These are phyloP conservation scores for Thermophis baileyi DNA, from an alignment of 2,113 vertebrate species.

Conservation along the genomic window DNA sequence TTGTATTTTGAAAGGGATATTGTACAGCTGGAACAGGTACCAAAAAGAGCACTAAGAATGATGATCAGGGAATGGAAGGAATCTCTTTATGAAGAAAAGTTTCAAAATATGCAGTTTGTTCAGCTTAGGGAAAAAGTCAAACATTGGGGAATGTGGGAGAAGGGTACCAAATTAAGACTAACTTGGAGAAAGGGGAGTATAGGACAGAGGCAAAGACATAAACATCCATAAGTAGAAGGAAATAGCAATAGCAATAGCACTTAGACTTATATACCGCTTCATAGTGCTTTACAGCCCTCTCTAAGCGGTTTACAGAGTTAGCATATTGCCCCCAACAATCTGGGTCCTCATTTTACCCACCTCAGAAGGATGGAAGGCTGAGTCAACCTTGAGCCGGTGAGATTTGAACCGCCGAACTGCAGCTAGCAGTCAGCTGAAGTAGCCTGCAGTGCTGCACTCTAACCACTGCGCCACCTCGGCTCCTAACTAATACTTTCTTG, in stretches of 20 bases:
- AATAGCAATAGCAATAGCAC: too few relatives aligned
- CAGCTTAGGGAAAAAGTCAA: background rate
- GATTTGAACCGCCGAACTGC: too few relatives aligned
- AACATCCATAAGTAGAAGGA: background rate
- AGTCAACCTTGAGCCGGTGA: too few relatives aligned
- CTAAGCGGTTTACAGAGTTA: too few relatives aligned
- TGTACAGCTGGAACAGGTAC: background rate
- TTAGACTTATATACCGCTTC: too few relatives aligned
- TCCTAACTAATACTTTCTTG: background rate
- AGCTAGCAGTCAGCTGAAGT: too few relatives aligned
- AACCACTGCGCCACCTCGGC: too few relatives aligned
- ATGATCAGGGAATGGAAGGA: background rate
- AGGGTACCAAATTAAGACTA: background rate
- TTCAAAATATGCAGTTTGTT: background rate
- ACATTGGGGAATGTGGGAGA: background rate
- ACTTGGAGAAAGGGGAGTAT: background rate
- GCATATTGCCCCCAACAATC: too few relatives aligned
- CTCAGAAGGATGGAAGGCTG: too few relatives aligned
- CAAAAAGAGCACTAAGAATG: background rate
- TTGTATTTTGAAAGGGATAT: background rate
- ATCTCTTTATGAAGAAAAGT: background rate
- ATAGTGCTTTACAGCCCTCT: too few relatives aligned
- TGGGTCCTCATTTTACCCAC: too few relatives aligned
- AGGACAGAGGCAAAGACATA: background rate
- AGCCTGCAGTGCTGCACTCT: too few relatives aligned